A percentile compares a stretch with the other conserved stretches of the same genome.
Evolutionary conservation across 2,113 vertebrate genomes (phyloP).

Genomic region (Lipophrys pholis): DNA sequence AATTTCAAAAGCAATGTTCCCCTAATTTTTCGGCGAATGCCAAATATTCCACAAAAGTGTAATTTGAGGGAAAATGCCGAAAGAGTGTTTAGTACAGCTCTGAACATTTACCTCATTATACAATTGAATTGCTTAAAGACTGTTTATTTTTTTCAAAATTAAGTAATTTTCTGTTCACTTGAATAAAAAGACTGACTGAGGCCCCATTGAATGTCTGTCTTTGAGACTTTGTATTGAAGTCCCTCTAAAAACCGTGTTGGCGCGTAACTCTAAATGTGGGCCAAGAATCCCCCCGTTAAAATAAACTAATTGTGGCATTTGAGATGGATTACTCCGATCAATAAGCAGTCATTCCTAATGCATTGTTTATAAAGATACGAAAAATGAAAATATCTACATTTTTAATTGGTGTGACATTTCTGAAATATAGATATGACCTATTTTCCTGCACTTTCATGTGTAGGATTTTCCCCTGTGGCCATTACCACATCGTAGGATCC

Average conservation of each 20-base stretch:
- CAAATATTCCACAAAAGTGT: no score
- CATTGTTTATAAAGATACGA: conserved; percentile 82
- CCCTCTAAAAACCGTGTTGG: conserved; percentile 1
- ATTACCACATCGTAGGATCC: conserved; percentile 63
- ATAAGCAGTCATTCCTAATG: conserved; percentile 82
- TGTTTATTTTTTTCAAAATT: conserved; percentile 28
- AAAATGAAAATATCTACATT: conserved; percentile 73
- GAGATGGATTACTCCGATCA: conserved; percentile 78
- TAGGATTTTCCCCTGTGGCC: conserved; percentile 71
- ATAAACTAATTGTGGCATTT: conserved; percentile 67
- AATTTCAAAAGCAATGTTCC: no score
- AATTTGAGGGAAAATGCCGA: no score
- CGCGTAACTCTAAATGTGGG: conserved; percentile 22
- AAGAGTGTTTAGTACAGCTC: no score
- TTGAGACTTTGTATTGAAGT: conserved; percentile 25
- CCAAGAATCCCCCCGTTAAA: conserved; percentile 42
- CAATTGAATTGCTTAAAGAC: conserved; percentile 12
- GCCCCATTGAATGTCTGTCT: conserved; percentile 32
- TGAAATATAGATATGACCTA: conserved; percentile 78
- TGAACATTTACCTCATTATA: conserved; percentile 2
- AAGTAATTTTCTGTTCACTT: conserved; percentile 40
- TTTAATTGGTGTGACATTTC: conserved; percentile 71
- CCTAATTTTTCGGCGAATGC: no score
- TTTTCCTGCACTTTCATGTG: conserved; percentile 72
- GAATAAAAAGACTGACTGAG: conserved; percentile 15